Evolutionary conservation across 2,113 vertebrate genomes (phyloP).

Genomic region (Condylura cristata): DNA sequence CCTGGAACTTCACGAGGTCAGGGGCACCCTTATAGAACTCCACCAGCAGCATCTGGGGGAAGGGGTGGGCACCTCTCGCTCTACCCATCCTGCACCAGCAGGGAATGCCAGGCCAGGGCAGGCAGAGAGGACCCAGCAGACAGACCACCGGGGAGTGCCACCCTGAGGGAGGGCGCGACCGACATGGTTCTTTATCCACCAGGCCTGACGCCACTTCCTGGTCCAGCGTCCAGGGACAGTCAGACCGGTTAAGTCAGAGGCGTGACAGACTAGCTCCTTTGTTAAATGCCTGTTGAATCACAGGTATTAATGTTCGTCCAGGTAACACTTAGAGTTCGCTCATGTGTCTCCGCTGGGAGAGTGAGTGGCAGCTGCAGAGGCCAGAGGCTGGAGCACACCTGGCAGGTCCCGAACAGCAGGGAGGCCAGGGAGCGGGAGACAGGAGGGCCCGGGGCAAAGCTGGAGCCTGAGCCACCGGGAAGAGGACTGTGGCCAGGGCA

Average conservation of each 20-base stretch:
- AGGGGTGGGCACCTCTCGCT: neutral
- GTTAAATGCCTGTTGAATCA: neutral
- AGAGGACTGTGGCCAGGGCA: neutral
- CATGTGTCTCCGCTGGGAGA: neutral
- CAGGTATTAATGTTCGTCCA: neutral
- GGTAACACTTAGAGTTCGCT: neutral
- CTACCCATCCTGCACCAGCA: neutral
- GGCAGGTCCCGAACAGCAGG: neutral
- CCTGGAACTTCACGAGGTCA: conserved; percentile 93
- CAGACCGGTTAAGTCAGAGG: neutral
- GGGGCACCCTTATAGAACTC: conserved; percentile 95
- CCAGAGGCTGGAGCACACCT: neutral
- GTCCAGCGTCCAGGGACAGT: neutral
- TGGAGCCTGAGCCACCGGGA: neutral
- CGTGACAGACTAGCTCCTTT: neutral
- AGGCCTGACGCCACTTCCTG: neutral
- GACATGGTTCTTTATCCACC: too few relatives aligned
- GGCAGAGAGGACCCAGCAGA: neutral
- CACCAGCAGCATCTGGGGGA: conserved; percentile 91
- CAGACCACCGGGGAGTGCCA: neutral
- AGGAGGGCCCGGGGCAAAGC: neutral
- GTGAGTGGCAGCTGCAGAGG: neutral
- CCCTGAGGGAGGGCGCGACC: rapidly evolving
- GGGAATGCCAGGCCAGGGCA: neutral
- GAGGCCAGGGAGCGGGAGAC: neutral